Percentiles rank a stretch among this genome's conserved stretches.
Conservation (phyloP, 2,888 invertebrate genomes). For the Hartigia nigra region DNA sequence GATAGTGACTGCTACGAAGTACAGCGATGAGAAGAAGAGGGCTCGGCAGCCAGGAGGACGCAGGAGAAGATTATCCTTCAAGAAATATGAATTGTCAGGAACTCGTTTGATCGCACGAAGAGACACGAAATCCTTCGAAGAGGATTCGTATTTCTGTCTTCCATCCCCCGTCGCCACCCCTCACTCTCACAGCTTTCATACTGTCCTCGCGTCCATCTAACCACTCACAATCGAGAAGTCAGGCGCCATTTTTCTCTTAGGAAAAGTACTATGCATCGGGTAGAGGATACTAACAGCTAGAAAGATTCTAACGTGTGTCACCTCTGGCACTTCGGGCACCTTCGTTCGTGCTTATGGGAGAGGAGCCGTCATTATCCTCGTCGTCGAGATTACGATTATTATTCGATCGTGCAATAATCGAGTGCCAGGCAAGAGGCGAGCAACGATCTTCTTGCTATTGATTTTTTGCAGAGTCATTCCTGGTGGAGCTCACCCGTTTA, state of each 20-base stretch:
- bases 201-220: neutral
- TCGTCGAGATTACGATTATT: slow-evolving; percentile 59
- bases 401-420: slow-evolving; percentile 59
- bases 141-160: neutral
- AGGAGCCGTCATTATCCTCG: slow-evolving; percentile 46
- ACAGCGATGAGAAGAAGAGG: neutral
- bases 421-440: slow-evolving; percentile 39
- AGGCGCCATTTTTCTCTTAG: neutral
- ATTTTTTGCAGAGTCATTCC: neutral
- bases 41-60: neutral
- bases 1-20: slow-evolving; percentile 19
- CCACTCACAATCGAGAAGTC: neutral
- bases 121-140: neutral
- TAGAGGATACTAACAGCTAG: neutral
- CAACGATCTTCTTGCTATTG: neutral
- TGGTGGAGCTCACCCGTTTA: neutral
- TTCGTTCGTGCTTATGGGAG: slow-evolving; percentile 7
- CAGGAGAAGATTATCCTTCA: slow-evolving; percentile 6
- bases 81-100: neutral
- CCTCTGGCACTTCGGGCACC: neutral
- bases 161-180: neutral
- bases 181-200: neutral
- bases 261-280: neutral
- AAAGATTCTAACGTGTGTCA: neutral
- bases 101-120: neutral